Conservation (phyloP, 2,113 vertebrate genomes). For the Centropus bengalensis region DNA sequence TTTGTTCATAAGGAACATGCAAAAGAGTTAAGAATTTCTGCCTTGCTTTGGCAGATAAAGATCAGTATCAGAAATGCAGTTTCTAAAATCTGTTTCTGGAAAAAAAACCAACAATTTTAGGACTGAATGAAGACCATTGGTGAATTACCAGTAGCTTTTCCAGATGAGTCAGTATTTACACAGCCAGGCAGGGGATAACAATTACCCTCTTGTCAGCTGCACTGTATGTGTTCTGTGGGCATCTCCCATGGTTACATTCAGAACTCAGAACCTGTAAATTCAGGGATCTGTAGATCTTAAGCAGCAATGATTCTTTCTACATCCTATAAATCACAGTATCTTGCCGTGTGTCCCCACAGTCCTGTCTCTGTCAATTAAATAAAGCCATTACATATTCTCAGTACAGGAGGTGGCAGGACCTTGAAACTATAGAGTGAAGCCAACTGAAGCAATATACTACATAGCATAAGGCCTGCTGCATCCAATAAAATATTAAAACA, state of each 20-base stretch:
- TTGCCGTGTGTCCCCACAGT: background rate
- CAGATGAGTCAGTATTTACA: background rate
- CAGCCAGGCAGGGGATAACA: background rate
- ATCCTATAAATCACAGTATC: background rate
- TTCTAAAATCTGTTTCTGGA: background rate
- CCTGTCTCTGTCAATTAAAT: background rate
- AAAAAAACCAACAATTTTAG: background rate
- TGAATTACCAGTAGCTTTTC: background rate
- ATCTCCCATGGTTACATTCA: background rate
- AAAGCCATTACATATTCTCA: background rate
- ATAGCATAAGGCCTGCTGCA: background rate
- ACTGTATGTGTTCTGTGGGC: background rate
- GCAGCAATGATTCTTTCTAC: background rate
- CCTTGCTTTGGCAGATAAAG: background rate
- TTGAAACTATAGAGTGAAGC: background rate
- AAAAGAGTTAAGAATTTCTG: background rate
- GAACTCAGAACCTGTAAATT: background rate
- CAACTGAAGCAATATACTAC: background rate
- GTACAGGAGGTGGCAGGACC: background rate
- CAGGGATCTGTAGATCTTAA: background rate
- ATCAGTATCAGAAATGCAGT: background rate
- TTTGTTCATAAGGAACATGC: background rate
- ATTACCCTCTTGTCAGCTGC: background rate
- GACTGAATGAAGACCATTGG: background rate
- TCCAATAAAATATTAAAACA: background rate